Evolutionary conservation across 2,888 invertebrate genomes (phyloP).

Genomic region (Drosophila vallismaia): DNA sequence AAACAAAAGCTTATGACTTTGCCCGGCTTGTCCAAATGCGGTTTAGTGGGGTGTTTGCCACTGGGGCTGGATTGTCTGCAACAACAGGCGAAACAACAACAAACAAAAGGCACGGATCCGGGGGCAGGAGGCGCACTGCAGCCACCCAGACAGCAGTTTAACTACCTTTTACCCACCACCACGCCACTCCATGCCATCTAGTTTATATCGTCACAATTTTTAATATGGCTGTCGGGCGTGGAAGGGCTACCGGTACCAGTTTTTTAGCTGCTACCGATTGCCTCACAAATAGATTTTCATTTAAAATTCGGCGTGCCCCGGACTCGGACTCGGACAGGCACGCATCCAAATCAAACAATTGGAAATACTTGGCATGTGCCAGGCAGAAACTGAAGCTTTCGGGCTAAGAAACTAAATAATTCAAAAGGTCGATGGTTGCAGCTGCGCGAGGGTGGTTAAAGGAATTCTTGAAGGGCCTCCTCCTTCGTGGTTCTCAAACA

Average conservation of each 20-base stretch:
- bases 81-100: constrained; percentile 31
- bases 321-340: constrained; percentile 23
- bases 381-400: constrained; percentile 35
- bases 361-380: constrained; percentile 50
- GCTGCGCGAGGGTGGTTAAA: constrained; percentile 28
- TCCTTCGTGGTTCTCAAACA: background rate
- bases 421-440: constrained; percentile 34
- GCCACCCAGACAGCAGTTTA: constrained; percentile 29
- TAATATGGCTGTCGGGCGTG: constrained; percentile 40
- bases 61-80: constrained; percentile 22
- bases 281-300: constrained; percentile 54
- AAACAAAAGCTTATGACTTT: constrained; percentile 74
- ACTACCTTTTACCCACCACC: constrained; percentile 26
- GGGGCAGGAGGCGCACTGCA: constrained; percentile 11
- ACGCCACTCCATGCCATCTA: constrained; percentile 27
- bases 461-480: background rate
- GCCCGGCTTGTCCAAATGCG: constrained; percentile 44
- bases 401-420: constrained; percentile 45
- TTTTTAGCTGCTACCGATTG: constrained; percentile 33
- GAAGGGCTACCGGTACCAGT: background rate
- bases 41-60: constrained; percentile 27
- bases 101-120: constrained; percentile 37
- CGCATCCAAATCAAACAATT: constrained; percentile 47
- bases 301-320: constrained; percentile 39
- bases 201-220: constrained; percentile 41